Evolutionary conservation across 2,888 invertebrate genomes (phyloP).

Genomic region (Kuschelorhynchus macadamiae): DNA sequence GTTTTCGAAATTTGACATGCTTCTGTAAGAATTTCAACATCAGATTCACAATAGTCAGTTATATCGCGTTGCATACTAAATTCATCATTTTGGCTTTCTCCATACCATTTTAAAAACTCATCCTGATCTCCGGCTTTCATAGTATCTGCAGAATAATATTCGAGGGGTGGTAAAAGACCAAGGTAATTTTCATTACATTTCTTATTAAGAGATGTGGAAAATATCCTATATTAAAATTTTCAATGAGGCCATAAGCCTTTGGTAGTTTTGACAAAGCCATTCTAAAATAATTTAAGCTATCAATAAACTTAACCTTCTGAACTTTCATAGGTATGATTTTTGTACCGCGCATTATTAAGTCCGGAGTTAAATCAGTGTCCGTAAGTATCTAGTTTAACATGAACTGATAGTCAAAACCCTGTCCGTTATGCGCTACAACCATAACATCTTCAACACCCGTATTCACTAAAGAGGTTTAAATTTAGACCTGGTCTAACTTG

Average conservation of each 20-base stretch:
- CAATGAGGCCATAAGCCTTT: slow-evolving; percentile 46
- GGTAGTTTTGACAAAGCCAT: slow-evolving; percentile 34
- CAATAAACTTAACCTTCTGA: slow-evolving; percentile 39
- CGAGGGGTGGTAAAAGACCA: slow-evolving; percentile 31
- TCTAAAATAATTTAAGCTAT: slow-evolving; percentile 55
- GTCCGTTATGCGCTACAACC: slow-evolving; percentile 18
- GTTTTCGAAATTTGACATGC: slow-evolving; percentile 56
- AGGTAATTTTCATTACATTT: slow-evolving; percentile 44
- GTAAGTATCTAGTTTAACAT: slow-evolving; percentile 30
- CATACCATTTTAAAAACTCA: slow-evolving; percentile 46
- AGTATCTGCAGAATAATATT: slow-evolving; percentile 37
- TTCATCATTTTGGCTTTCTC: slow-evolving; percentile 13
- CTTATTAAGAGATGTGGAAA: slow-evolving; percentile 54
- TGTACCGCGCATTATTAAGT: slow-evolving; percentile 38
- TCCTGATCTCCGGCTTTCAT: slow-evolving; percentile 21
- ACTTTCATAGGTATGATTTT: slow-evolving; percentile 28
- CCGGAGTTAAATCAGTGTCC: slow-evolving; percentile 30
- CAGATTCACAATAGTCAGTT: slow-evolving; percentile 51
- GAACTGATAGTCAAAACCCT: slow-evolving; percentile 20
- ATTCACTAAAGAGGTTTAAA: too few species aligned
- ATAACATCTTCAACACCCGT: too few species aligned
- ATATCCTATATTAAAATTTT: slow-evolving; percentile 49
- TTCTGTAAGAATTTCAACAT: slow-evolving; percentile 56
- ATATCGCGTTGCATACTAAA: slow-evolving; percentile 59
- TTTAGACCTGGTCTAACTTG: too few species aligned